Evolutionary conservation across 2,113 vertebrate genomes (phyloP), one percentile per base, ranked within the genome.

Genomic region (Clupea harengus): DNA sequence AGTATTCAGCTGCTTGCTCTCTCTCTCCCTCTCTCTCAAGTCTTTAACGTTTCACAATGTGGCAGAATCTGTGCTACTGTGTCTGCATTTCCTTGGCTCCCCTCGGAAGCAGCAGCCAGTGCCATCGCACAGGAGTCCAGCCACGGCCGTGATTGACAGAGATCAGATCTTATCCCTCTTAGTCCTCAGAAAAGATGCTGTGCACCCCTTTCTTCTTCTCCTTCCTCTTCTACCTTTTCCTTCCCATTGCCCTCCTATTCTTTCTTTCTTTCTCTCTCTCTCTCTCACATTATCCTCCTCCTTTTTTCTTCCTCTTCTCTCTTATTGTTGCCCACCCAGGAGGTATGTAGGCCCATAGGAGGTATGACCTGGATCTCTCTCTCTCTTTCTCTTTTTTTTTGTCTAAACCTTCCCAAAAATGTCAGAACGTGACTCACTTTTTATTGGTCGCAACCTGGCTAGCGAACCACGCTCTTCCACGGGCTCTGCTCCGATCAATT

Each of bases 41-140:
- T 5, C 17, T 75, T 75, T 32, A 75, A 11, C 9, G n/a, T 11
- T 13, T 50, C 20, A 44, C 44, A 87, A 90, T 91, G 92, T 87
- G 91, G 86, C 88, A 82, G 54, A 32, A 78, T 86, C 45, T 39
- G 22, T 17, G 89, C 92, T 92, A 91, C 93, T 89, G 92, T 91
- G 83, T 86, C 81, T 92, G 90, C 89, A 91, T 91, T 91, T 92
- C 91, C 92, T 91, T 91, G 90, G 25, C 88, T 88, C 90, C 92
- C 72, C 89, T 89, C 92, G 89, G 81, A 85, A 88, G 90, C 49
- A 3, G 0, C 81, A 20, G 84, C 78, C 25, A 52, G 88, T 89
- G 90, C 89, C 91, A 91, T 47, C 10, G 57, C 87, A 89, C 72
- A 87, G 88, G 85, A 87, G 13, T 45, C 15, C 44, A 85, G 88